A percentile compares a stretch with the other conserved stretches of the same genome.
phyloP scores from a whole-genome alignment of 2,797 vertebrate species.

The Gobionotothen gibberifrons region DNA sequence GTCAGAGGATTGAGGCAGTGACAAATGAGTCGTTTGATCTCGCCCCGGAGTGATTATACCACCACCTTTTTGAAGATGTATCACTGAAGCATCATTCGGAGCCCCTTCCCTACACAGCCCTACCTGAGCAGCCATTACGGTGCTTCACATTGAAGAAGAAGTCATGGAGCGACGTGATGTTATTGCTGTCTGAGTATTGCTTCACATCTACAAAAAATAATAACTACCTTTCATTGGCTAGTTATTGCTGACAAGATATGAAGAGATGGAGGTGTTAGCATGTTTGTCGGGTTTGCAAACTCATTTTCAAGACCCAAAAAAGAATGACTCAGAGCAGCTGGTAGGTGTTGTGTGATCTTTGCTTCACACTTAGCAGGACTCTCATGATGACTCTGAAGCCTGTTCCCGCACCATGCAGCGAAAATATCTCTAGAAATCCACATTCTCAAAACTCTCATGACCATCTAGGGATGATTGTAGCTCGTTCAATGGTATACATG shows the following conservation, averaged over 20 bases:
- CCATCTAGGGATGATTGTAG: constrained; percentile 48
- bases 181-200: constrained; percentile 90
- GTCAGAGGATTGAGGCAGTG: constrained; percentile 57
- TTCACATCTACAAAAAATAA: constrained; percentile 70
- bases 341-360: constrained; percentile 17
- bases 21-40: constrained; percentile 53
- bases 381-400: constrained; percentile 8
- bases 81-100: constrained; percentile 41
- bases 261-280: constrained; percentile 14
- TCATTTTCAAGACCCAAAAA: constrained; percentile 17
- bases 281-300: constrained; percentile 3
- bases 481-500: constrained; percentile 54
- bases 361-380: not conserved
- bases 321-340: constrained; percentile 62
- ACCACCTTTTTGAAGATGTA: constrained; percentile 32
- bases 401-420: not conserved
- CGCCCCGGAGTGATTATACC: constrained; percentile 34
- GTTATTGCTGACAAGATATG: constrained; percentile 81
- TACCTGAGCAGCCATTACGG: constrained; percentile 19
- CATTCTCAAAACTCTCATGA: constrained; percentile 24
- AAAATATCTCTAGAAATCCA: not conserved
- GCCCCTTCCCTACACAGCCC: constrained; percentile 28
- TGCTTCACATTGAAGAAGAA: constrained; percentile 62
- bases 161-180: constrained; percentile 66
- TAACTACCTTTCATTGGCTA: constrained; percentile 68